A percentile compares a stretch with the other conserved stretches of the same genome.
phyloP scores from a whole-genome alignment of 1,140 invertebrate species.

The Eriosoma lanigerum region DNA sequence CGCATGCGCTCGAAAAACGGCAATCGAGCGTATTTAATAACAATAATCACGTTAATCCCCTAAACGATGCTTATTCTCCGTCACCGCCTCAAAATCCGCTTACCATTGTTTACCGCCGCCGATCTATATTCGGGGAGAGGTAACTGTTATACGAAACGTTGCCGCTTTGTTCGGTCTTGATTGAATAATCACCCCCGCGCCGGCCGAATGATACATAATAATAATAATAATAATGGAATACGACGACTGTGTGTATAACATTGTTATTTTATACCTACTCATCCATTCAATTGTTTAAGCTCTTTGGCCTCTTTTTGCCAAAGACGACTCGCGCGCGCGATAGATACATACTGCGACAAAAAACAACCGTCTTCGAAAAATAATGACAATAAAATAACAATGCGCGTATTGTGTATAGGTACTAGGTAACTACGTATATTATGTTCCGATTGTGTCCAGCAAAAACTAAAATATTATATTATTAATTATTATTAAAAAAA shows the following conservation, averaged over 20 bases:
- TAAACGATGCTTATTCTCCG: conserved; percentile 28
- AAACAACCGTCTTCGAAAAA: no score
- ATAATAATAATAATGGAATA: not conserved
- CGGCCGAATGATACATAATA: not conserved
- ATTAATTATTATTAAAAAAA: no score
- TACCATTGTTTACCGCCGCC: conserved; percentile 34
- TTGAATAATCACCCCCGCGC: conserved; percentile 39
- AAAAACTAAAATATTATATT: not conserved
- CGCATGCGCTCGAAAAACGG: conserved; percentile 9
- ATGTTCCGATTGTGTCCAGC: not conserved
- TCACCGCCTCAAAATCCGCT: conserved; percentile 44
- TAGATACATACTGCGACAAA: no score
- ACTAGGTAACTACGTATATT: no score
- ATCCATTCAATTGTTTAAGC: conserved; percentile 20
- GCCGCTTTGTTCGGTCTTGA: conserved; percentile 43
- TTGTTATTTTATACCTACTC: no score
- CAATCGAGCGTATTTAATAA: not conserved
- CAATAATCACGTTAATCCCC: conserved; percentile 34
- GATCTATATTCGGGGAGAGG: not conserved
- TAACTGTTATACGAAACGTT: not conserved
- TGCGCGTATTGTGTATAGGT: no score
- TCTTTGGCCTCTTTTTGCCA: not conserved
- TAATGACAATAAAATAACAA: no score
- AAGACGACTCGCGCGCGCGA: not conserved
- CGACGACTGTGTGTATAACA: not conserved